Conservation (phyloP, 35 echinoderm and acorn worm species). For the Diadema setosum region DNA sequence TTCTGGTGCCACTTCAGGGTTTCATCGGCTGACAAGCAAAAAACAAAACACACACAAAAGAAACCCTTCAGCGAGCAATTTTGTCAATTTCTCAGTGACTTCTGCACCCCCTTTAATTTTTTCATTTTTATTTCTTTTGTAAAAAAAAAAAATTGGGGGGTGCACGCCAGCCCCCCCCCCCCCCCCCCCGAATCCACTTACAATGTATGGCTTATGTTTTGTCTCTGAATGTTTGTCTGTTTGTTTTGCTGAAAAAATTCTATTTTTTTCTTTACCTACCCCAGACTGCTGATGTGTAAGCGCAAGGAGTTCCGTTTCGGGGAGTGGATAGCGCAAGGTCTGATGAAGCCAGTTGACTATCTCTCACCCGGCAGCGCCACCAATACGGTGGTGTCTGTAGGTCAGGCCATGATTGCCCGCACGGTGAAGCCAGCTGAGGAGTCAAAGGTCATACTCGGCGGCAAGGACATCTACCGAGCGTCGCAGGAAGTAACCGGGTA, state of each 20-base stretch:
- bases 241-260: neutral
- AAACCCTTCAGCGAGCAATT: no score
- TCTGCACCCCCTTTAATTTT: no score
- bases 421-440: neutral
- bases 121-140: no score
- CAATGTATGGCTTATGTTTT: no score
- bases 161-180: no score
- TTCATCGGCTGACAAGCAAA: no score
- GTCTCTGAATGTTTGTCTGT: neutral
- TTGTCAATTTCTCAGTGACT: no score
- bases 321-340: conserved; percentile 33
- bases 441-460: neutral
- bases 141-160: no score
- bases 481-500: neutral
- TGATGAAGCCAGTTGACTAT: conserved; percentile 44
- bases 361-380: conserved; percentile 34
- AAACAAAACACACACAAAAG: no score
- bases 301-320: conserved; percentile 35
- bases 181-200: no score
- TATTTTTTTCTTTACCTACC: neutral
- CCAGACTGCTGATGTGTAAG: conserved; percentile 60
- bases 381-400: conserved; percentile 41
- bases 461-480: neutral
- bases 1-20: no score
- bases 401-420: conserved; percentile 59